These are phyloP conservation scores for Clarias magur DNA, from an alignment of 2,113 vertebrate genomes.

Conservation along the genomic window DNA sequence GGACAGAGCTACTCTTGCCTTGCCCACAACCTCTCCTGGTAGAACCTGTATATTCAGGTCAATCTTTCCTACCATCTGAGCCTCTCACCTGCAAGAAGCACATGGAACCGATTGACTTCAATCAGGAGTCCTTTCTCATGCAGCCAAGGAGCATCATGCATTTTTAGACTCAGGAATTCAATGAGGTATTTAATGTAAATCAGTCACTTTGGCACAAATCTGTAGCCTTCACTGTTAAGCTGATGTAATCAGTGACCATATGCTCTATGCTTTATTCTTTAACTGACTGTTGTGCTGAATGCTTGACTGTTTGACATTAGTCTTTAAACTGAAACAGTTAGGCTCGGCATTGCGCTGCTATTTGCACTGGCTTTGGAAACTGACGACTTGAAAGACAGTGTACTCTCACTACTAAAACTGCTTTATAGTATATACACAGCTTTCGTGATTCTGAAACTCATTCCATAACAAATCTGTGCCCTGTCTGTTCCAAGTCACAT, in stretches of 20 bases:
- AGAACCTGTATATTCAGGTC: conserved; percentile 34
- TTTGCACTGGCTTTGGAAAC: conserved; percentile 6
- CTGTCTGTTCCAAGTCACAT: conserved; percentile 1
- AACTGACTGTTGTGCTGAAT: conserved; percentile 16
- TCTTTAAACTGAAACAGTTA: conserved; percentile 36
- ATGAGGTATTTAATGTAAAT: conserved; percentile 46
- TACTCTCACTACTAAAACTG: not conserved
- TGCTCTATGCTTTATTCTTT: conserved; percentile 21
- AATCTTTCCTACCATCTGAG: conserved; percentile 33
- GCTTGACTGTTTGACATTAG: conserved; percentile 36
- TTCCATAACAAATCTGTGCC: not conserved
- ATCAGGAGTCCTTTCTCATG: conserved; percentile 41
- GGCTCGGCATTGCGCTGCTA: not conserved
- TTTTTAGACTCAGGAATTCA: conserved; percentile 40
- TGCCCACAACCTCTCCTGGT: not conserved
- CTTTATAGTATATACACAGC: conserved; percentile 1
- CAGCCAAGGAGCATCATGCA: conserved; percentile 31
- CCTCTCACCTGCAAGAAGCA: conserved; percentile 35
- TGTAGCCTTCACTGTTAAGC: conserved; percentile 5
- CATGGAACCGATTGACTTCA: conserved; percentile 51
- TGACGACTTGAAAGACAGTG: not conserved
- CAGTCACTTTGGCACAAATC: conserved; percentile 34
- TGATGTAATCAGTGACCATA: conserved; percentile 46
- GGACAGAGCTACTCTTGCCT: not conserved
- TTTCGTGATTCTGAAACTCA: not conserved